Base-by-base conservation (phyloP, 2,797 vertebrate species). In the Anabacerthia variegaticeps region DNA sequence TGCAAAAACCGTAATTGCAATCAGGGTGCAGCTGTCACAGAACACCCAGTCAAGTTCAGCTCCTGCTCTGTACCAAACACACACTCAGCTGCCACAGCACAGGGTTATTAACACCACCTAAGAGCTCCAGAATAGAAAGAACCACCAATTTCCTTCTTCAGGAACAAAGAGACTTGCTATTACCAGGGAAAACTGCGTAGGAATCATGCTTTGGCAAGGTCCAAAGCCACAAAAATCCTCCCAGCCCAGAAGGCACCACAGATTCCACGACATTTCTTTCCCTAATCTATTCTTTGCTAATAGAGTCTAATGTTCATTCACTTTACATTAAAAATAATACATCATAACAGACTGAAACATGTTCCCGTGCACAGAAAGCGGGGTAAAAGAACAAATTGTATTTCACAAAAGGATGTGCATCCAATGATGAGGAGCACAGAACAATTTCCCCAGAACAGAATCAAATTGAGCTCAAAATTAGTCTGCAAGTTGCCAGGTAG, bases 401-500 rank as follows among this genome's bases (percentile, higher is more conserved):
- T 71, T 74, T 61, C 58, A 49, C 8, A 21, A 23, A 34, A 68
- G 62, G 75, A 54, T 22, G 23, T 36, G 76, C 73, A 73, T 17
- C 34, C 62, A 61, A 4, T 6, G 41, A 61, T 7, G 67, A 91
- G 44, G 22, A 75, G n/a, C 0, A 4, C 52, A 74, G 84, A 94
- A 74, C 44, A 32, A 54, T 27, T 69, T 48, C 69, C 61, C 58
- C 6, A 85, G 16, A 84, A 82, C 49, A 68, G 56, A 89, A 63
- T 32, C 72, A 43, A 95, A 62, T 0, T 7, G 68, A 93, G 76
- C 81, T 77, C 86, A 54, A 72, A 85, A 92, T 72, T 17, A 94
- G 66, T 3, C 86, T 86, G 46, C 7, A 67, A 95, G 83, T 28
- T 86, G 89, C 82, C 88, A 78, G 87, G 87, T 85, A 94, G 89